Conservation (phyloP, 1,140 invertebrate species). For the Platorchestia sp. region DNA sequence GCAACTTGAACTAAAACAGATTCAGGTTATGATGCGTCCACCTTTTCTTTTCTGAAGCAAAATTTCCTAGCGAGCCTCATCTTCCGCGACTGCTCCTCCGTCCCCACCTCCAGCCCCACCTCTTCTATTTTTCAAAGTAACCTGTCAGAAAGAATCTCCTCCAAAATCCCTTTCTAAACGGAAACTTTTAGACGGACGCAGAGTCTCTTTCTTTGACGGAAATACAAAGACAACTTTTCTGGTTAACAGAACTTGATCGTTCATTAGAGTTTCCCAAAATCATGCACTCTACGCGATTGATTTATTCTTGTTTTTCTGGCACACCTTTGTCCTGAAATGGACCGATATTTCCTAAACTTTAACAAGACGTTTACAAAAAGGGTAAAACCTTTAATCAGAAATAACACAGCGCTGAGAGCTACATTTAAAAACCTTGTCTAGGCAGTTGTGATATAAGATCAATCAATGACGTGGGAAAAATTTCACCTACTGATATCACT, state of each 20-base stretch:
- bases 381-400: neutral
- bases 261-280: neutral
- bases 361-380: neutral
- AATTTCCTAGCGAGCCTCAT: too few species aligned
- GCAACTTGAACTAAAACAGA: too few species aligned
- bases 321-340: neutral
- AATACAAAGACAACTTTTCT: neutral
- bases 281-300: neutral
- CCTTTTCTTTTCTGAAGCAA: too few species aligned
- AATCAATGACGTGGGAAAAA: too few species aligned
- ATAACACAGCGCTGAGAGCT: neutral
- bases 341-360: neutral
- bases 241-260: neutral
- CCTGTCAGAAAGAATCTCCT: neutral
- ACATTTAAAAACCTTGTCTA: neutral
- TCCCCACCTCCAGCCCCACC: too few species aligned
- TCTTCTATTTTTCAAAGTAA: too few species aligned
- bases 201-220: neutral
- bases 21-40: too few species aligned
- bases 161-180: neutral
- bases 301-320: neutral
- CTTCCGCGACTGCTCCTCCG: too few species aligned
- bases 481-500: too few species aligned
- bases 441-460: neutral
- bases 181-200: neutral